These are phyloP conservation scores for Anomalospiza imberbis DNA, from an alignment of 2,797 vertebrate genomes.

Conservation along the genomic window DNA sequence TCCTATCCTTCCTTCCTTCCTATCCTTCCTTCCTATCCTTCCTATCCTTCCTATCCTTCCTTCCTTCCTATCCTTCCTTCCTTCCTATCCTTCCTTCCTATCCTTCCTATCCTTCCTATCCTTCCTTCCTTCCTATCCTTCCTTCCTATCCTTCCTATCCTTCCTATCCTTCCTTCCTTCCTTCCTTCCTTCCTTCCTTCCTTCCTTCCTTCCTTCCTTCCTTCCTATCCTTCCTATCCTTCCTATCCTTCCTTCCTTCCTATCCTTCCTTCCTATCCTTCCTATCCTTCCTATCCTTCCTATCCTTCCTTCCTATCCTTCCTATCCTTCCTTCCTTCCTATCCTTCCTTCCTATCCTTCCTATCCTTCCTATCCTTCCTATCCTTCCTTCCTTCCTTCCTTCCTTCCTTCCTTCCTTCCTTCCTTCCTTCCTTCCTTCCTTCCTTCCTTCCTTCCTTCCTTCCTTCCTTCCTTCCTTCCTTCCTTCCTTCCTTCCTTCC, in stretches of 20 bases:
- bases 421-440: neutral
- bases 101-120: neutral
- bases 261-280: too few species aligned
- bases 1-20: neutral
- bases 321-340: neutral
- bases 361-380: neutral
- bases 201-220: neutral
- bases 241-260: neutral
- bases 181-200: neutral
- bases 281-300: neutral
- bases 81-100: too few species aligned
- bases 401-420: neutral
- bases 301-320: neutral
- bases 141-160: neutral
- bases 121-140: neutral
- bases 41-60: neutral
- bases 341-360: too few species aligned
- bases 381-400: neutral
- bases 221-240: too few species aligned
- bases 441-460: neutral
- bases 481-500: neutral
- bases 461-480: neutral
- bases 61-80: neutral
- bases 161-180: neutral
- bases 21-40: too few species aligned